Conservation (phyloP, 2,888 invertebrate genomes). For the Parascotia fuliginaria region DNA sequence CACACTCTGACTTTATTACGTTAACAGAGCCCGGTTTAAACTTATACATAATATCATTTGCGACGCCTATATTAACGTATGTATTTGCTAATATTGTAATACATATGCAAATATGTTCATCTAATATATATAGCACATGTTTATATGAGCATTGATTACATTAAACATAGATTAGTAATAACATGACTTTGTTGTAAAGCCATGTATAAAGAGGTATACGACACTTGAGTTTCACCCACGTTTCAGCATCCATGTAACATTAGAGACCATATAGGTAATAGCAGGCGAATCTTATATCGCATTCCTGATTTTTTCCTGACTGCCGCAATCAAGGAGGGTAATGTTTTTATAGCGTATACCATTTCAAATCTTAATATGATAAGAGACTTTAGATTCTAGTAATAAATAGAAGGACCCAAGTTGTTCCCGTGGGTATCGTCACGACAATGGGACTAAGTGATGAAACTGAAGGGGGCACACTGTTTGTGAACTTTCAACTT, state of each 20-base stretch:
- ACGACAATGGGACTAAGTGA: constrained; percentile 4
- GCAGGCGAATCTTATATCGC: no score
- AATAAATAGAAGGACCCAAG: background rate
- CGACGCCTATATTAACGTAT: constrained; percentile 22
- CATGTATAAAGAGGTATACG: no score
- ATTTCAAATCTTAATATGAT: background rate
- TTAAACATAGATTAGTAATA: no score
- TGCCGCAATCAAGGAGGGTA: no score
- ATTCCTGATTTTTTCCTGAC: background rate
- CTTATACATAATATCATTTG: constrained; percentile 35
- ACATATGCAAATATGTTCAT: constrained; percentile 24
- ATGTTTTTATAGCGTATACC: no score
- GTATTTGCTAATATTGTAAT: constrained; percentile 27
- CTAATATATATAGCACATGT: background rate
- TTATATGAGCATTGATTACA: background rate
- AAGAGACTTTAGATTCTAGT: background rate
- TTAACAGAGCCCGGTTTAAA: constrained; percentile 35
- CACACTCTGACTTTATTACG: constrained; percentile 28
- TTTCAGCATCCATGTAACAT: no score
- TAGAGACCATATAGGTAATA: no score
- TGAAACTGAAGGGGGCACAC: background rate
- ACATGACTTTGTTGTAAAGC: no score
- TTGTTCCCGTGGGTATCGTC: constrained; percentile 1
- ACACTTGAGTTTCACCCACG: no score
- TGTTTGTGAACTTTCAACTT: constrained; percentile 1